phyloP scores from a whole-genome alignment of 2,797 vertebrate species.

The Semotilus atromaculatus region DNA sequence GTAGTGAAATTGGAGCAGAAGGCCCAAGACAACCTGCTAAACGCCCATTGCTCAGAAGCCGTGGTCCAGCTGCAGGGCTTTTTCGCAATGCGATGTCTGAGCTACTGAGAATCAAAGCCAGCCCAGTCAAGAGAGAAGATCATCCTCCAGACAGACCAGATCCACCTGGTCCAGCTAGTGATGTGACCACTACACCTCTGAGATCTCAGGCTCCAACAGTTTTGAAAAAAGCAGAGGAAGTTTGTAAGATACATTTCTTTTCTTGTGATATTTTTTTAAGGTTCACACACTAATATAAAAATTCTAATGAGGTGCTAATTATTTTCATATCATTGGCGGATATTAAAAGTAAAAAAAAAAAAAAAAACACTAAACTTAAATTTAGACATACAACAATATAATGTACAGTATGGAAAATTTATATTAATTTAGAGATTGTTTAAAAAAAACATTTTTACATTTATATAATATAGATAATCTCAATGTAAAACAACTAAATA shows the following conservation, averaged over 20 bases:
- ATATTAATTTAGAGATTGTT: neutral
- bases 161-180: conserved; percentile 35
- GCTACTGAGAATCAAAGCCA: conserved; percentile 71
- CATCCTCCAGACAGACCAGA: conserved; percentile 52
- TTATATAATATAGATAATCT: neutral
- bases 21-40: conserved; percentile 79
- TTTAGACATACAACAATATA: neutral
- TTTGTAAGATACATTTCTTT: conserved; percentile 57
- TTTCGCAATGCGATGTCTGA: conserved; percentile 83
- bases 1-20: conserved; percentile 62
- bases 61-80: conserved; percentile 73
- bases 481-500: neutral
- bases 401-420: neutral
- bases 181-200: conserved; percentile 51
- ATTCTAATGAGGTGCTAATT: neutral
- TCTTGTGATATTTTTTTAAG: neutral
- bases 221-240: conserved; percentile 68
- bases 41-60: conserved; percentile 77
- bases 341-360: neutral
- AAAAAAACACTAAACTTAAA: neutral
- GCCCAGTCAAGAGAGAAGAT: conserved; percentile 63
- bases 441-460: neutral
- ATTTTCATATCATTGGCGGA: neutral
- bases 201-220: conserved; percentile 51
- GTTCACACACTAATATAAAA: neutral